Percentiles rank a stretch among this genome's conserved stretches.
Evolutionary conservation across 1,140 invertebrate genomes (phyloP).

Genomic region (Bombus confusus): DNA sequence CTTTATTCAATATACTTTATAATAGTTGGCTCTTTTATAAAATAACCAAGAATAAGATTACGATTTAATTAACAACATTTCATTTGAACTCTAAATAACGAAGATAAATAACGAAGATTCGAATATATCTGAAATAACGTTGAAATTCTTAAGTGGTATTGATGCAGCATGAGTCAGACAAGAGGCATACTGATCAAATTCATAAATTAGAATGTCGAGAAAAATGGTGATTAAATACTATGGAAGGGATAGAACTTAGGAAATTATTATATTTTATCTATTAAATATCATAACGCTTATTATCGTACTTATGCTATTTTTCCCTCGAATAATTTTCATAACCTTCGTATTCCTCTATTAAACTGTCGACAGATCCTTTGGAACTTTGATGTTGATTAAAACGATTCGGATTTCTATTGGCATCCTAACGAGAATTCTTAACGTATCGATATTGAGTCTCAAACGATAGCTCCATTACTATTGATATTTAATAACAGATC

Average conservation of each 20-base stretch:
- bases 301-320: neutral
- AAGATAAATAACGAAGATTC: too few relatives aligned
- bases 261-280: too few relatives aligned
- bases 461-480: neutral
- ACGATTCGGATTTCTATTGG: neutral
- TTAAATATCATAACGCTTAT: too few relatives aligned
- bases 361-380: neutral
- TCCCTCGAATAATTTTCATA: neutral
- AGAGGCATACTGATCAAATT: too few relatives aligned
- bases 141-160: neutral
- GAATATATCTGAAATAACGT: neutral
- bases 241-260: too few relatives aligned
- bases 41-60: neutral
- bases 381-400: neutral
- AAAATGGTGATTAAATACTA: too few relatives aligned
- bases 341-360: neutral
- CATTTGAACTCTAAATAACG: too few relatives aligned
- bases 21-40: neutral
- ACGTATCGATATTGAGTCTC: neutral
- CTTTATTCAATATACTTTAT: too few relatives aligned
- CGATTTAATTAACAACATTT: neutral
- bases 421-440: neutral
- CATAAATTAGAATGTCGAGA: too few relatives aligned
- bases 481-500: conserved; percentile 6
- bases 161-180: neutral